Evolutionary conservation across 2,113 vertebrate species (phyloP).

Genomic region (Isichthys henryi): DNA sequence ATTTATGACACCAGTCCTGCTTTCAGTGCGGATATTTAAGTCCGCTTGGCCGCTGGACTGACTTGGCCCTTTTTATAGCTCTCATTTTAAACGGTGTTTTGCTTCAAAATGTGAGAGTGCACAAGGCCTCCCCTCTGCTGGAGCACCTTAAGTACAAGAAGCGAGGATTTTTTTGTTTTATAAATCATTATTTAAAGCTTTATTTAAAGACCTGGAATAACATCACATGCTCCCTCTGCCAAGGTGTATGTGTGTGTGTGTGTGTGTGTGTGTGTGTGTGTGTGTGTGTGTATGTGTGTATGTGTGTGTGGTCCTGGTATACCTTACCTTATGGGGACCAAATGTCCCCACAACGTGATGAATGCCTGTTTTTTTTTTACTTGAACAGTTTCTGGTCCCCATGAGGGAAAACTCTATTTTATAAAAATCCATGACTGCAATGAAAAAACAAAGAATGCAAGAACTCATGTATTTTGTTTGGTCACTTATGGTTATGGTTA

Average conservation of each 20-base stretch:
- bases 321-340: too few relatives aligned
- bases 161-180: too few relatives aligned
- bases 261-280: background rate
- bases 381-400: too few relatives aligned
- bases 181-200: background rate
- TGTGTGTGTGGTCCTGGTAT: too few relatives aligned
- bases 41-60: slow-evolving; percentile 29
- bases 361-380: too few relatives aligned
- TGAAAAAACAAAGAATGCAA: too few relatives aligned
- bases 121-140: slow-evolving; percentile 23
- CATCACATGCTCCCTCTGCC: background rate
- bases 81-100: slow-evolving; percentile 53
- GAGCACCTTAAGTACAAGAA: background rate
- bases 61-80: slow-evolving; percentile 49
- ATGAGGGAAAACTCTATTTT: too few relatives aligned
- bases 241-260: background rate
- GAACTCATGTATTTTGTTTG: too few relatives aligned
- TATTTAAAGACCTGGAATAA: background rate
- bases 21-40: slow-evolving; percentile 60
- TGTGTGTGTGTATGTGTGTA: background rate
- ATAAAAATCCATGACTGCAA: too few relatives aligned
- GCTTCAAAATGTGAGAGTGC: slow-evolving; percentile 56
- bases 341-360: too few relatives aligned
- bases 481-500: too few relatives aligned
- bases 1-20: slow-evolving; percentile 67